phyloP scores from a whole-genome alignment of 2,888 invertebrate species.

The Nipponacmea schrenckii region DNA sequence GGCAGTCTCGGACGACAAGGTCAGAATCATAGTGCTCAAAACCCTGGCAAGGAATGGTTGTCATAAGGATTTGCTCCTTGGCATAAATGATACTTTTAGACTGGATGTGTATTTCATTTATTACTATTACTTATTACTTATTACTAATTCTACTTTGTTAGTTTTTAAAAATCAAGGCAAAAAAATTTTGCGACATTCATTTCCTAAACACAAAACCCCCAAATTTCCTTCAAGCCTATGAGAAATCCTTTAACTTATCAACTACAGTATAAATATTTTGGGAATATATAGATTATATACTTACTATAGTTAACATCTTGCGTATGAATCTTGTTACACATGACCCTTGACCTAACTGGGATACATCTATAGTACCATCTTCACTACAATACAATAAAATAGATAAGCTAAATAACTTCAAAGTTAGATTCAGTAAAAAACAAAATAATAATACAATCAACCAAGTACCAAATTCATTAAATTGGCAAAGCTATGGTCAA shows the following conservation, averaged over 20 bases:
- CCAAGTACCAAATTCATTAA: too few species aligned
- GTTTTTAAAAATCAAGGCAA: too few species aligned
- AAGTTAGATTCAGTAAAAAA: neutral
- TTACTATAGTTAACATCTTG: slow-evolving; percentile 84
- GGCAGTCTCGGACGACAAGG: neutral
- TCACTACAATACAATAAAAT: slow-evolving; percentile 34
- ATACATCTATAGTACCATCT: slow-evolving; percentile 51
- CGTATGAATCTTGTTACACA: slow-evolving; percentile 93
- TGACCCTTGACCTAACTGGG: slow-evolving; percentile 60
- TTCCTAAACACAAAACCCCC: too few species aligned
- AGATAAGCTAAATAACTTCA: neutral
- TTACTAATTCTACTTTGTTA: too few species aligned
- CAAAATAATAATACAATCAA: neutral
- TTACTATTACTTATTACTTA: too few species aligned
- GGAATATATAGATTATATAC: too few species aligned
- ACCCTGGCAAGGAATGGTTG: neutral
- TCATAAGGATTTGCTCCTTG: neutral
- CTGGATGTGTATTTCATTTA: neutral
- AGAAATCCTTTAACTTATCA: too few species aligned
- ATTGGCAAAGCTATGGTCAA: too few species aligned
- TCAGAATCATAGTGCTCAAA: neutral
- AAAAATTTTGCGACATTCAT: too few species aligned
- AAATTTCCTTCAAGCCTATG: too few species aligned
- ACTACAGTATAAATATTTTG: too few species aligned
- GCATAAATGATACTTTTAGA: slow-evolving; percentile 1